A percentile compares a stretch with the other conserved stretches of the same genome.
phyloP scores from a whole-genome alignment of 2,888 invertebrate genomes.

The Orthosia cruda region DNA sequence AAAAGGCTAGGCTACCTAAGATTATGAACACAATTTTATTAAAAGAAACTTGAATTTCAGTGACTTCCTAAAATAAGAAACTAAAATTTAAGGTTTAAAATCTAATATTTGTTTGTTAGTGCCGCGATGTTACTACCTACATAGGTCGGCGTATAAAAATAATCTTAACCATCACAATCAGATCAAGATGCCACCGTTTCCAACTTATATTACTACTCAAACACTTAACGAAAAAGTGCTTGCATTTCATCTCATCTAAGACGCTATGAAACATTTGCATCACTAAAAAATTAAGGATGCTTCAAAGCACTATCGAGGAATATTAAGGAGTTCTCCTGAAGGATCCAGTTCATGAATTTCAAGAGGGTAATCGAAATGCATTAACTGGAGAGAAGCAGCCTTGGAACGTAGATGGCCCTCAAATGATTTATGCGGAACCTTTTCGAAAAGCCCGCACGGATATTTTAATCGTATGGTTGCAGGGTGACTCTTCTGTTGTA shows the following conservation, averaged over 20 bases:
- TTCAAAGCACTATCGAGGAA: constrained; percentile 68
- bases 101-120: too few species aligned
- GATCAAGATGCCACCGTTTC: neutral
- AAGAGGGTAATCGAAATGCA: constrained; percentile 80
- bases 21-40: too few species aligned
- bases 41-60: too few species aligned
- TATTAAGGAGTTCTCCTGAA: constrained; percentile 71
- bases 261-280: constrained; percentile 50
- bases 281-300: constrained; percentile 50
- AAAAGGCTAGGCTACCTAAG: too few species aligned
- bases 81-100: too few species aligned
- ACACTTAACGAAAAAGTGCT: neutral
- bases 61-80: too few species aligned
- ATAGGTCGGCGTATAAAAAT: neutral
- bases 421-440: constrained; percentile 79
- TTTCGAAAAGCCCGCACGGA: constrained; percentile 67
- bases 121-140: too few species aligned
- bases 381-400: constrained; percentile 73
- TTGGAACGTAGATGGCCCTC: constrained; percentile 70
- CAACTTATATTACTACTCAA: neutral
- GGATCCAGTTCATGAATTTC: constrained; percentile 77
- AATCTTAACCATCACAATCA: neutral
- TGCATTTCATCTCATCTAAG: constrained; percentile 5
- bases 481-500: too few species aligned
- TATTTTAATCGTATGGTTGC: constrained; percentile 65